Evolutionary conservation across 2,888 invertebrate genomes (phyloP).

Genomic region (Rhynchonema sp.): DNA sequence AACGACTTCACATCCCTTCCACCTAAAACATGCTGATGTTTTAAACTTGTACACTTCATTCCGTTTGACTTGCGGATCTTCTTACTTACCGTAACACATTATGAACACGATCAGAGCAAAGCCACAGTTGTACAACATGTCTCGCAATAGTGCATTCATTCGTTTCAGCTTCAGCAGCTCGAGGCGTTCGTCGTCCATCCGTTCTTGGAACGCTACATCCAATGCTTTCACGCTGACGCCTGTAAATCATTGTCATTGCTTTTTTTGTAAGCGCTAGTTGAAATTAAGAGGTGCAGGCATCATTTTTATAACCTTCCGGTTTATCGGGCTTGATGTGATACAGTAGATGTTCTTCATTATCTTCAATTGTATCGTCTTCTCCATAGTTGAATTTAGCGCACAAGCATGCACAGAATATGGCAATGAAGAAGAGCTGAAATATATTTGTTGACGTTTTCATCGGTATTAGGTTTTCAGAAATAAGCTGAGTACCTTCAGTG

Average conservation of each 20-base stretch:
- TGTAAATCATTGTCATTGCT: too few relatives aligned
- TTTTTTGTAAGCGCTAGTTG: too few relatives aligned
- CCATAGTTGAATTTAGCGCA: not conserved
- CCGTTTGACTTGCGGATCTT: not conserved
- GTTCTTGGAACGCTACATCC: too few relatives aligned
- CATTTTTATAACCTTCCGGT: too few relatives aligned
- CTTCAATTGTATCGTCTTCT: not conserved
- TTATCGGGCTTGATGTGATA: too few relatives aligned
- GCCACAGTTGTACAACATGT: not conserved
- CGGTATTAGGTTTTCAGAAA: not conserved
- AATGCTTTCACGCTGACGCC: too few relatives aligned
- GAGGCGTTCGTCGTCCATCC: not conserved
- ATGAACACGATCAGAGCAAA: not conserved
- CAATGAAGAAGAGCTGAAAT: not conserved
- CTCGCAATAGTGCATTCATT: not conserved
- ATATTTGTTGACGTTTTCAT: not conserved
- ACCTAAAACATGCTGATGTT: not conserved
- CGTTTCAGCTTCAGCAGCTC: not conserved
- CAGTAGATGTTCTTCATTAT: not conserved
- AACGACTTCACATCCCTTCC: not conserved
- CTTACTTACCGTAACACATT: not conserved
- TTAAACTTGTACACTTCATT: not conserved
- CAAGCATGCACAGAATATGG: not conserved
- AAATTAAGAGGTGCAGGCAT: too few relatives aligned
- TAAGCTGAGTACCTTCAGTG: constrained; percentile 29